Evolutionary conservation across 1,140 invertebrate genomes (phyloP).

Genomic region (Phthorimaea operculella): DNA sequence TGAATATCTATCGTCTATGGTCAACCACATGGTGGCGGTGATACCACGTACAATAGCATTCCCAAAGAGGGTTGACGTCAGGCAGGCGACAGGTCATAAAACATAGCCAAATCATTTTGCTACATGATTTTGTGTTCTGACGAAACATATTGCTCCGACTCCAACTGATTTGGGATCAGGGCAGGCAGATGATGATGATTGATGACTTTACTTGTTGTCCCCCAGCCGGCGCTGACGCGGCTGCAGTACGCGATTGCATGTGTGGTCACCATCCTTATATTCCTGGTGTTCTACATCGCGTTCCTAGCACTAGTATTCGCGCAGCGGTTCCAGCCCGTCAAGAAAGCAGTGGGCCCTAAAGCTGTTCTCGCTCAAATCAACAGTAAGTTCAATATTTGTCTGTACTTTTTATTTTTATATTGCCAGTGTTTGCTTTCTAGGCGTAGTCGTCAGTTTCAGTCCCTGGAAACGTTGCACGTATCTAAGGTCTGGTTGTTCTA

Average conservation of each 20-base stretch:
- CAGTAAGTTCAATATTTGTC: conserved; percentile 8
- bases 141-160: too few relatives aligned
- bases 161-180: too few relatives aligned
- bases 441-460: conserved; percentile 40
- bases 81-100: too few relatives aligned
- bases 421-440: conserved; percentile 41
- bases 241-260: conserved; percentile 39
- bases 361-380: conserved; percentile 32
- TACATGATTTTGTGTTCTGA: too few relatives aligned
- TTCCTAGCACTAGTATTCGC: conserved; percentile 40
- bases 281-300: conserved; percentile 41
- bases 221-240: conserved; percentile 36
- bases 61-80: too few relatives aligned
- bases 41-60: too few relatives aligned
- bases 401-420: conserved; percentile 33
- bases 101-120: too few relatives aligned
- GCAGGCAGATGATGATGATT: too few relatives aligned
- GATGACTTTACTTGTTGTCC: background rate
- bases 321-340: conserved; percentile 38
- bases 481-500: too few relatives aligned
- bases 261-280: conserved; percentile 29
- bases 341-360: conserved; percentile 24
- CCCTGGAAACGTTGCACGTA: too few relatives aligned
- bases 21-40: too few relatives aligned
- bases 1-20: too few relatives aligned